Percentiles rank a stretch among this genome's conserved stretches.
Evolutionary conservation across 2,888 invertebrate genomes (phyloP).

Genomic region (Cactoblastis cactorum): DNA sequence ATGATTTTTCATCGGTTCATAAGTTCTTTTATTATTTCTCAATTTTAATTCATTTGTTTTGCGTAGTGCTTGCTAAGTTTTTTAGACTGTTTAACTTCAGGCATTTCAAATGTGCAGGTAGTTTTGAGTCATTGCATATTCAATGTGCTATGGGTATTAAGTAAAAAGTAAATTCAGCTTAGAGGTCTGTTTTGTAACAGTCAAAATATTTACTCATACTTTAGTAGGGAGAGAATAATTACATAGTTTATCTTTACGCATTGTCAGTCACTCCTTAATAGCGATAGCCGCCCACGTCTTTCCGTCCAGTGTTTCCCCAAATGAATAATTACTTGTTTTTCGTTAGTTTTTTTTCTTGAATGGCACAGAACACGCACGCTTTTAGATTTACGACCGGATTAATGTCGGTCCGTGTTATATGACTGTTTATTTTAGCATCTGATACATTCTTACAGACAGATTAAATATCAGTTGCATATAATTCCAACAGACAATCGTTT

Average conservation of each 20-base stretch:
- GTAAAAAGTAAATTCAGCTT: too few relatives aligned
- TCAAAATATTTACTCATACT: neutral
- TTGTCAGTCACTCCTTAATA: neutral
- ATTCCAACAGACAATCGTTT: neutral
- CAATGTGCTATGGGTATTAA: too few relatives aligned
- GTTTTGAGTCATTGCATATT: too few relatives aligned
- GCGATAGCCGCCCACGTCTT: constrained; percentile 12
- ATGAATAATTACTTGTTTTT: constrained; percentile 13
- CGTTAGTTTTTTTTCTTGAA: constrained; percentile 8
- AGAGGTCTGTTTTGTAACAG: too few relatives aligned
- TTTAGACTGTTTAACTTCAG: too few relatives aligned
- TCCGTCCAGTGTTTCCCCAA: constrained; percentile 11
- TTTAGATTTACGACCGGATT: constrained; percentile 9
- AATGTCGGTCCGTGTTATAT: constrained; percentile 2
- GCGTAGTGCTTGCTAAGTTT: too few relatives aligned
- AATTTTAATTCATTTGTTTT: too few relatives aligned
- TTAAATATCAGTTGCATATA: neutral
- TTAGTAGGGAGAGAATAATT: neutral
- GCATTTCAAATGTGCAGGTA: too few relatives aligned
- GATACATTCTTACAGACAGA: constrained; percentile 6
- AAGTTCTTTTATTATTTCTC: too few relatives aligned
- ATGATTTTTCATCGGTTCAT: too few relatives aligned
- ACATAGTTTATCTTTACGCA: neutral
- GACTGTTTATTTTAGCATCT: constrained; percentile 12
- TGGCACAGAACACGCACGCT: constrained; percentile 9